Percentiles rank a stretch among this genome's conserved stretches.
phyloP scores from a whole-genome alignment of 2,888 invertebrate species.

The Scaptomyza caliginosa region DNA sequence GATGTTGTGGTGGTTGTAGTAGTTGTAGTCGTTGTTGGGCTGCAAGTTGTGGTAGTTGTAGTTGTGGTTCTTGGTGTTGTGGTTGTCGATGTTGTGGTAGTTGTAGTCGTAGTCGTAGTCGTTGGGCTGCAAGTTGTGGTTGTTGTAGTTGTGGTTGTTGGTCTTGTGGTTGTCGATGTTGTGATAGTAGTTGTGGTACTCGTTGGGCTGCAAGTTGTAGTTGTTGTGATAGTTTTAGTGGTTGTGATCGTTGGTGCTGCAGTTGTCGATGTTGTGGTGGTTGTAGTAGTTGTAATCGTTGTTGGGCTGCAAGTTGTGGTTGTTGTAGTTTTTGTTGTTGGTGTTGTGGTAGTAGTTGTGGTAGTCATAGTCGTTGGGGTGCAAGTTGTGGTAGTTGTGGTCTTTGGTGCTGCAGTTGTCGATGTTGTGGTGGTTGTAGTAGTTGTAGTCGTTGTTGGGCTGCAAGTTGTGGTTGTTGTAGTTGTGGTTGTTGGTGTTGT shows the following conservation, averaged over 20 bases:
- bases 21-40: neutral
- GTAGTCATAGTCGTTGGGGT: slow-evolving; percentile 7
- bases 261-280: slow-evolving; percentile 14
- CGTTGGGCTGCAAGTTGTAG: slow-evolving; percentile 11
- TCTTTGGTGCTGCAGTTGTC: slow-evolving; percentile 11
- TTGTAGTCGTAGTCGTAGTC: slow-evolving; percentile 10
- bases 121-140: slow-evolving; percentile 17
- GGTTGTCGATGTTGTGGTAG: neutral
- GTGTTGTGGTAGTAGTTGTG: slow-evolving; percentile 7
- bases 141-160: slow-evolving; percentile 19
- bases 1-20: neutral
- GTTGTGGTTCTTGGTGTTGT: neutral
- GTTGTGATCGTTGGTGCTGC: slow-evolving; percentile 24
- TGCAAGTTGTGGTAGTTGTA: neutral
- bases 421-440: slow-evolving; percentile 12
- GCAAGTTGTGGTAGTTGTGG: neutral
- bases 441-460: slow-evolving; percentile 2
- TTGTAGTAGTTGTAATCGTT: neutral
- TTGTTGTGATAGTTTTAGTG: slow-evolving; percentile 17
- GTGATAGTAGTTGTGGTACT: slow-evolving; percentile 21
- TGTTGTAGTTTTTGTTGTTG: slow-evolving; percentile 13
- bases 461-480: neutral
- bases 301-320: slow-evolving; percentile 9
- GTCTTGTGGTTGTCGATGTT: neutral
- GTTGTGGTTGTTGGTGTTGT: slow-evolving; percentile 15